Evolutionary conservation across 2,888 invertebrate species (phyloP), one percentile per base, ranked within the genome.

Genomic region (Diarsia dahlii): DNA sequence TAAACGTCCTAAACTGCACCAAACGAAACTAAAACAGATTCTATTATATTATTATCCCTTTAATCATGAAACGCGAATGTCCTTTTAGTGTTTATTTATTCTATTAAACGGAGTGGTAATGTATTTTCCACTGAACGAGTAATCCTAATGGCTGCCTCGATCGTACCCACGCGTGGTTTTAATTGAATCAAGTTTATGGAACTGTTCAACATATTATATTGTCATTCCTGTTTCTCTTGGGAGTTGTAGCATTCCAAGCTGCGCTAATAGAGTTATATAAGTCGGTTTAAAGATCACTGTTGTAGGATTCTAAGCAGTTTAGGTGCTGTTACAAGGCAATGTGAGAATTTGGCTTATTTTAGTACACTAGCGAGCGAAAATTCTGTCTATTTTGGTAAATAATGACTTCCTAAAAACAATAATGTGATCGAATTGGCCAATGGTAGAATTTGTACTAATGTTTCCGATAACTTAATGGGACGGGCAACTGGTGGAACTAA

Each of bases 51-150:
- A 72, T 86, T 82, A 89, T 87, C 88, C 84, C 86, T 87, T 87
- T 84, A 85, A 88, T 84, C 82, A 84, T 79, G 72, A 71, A 76
- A 70, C 71, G 76, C 72, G 64, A 62, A 83, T 84, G 88, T 86
- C 89, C 86, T 85, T 81, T 79, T 78, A 76, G 85, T 87, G 84
- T 90, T 88, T 90, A 90, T 90, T 89, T 91, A 89, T 90, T 90
- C 82, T 88, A 89, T 89, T 88, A 90, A 86, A 87, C 87, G 78
- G 66, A 81, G 86, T 86, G 77, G 83, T 91, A 90, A 91, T 90
- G 90, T 87, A 85, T 90, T 90, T 89, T 86, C 76, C 86, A 78
- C 84, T 84, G 71, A 77, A 74, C 84, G 76, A 81, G 68, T 75
- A 76, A 76, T 84, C 76, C 76, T 84, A 86, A 85, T 84, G 81